Evolutionary conservation across 2,113 vertebrate species (phyloP).

Genomic region (Pampusana beccarii): DNA sequence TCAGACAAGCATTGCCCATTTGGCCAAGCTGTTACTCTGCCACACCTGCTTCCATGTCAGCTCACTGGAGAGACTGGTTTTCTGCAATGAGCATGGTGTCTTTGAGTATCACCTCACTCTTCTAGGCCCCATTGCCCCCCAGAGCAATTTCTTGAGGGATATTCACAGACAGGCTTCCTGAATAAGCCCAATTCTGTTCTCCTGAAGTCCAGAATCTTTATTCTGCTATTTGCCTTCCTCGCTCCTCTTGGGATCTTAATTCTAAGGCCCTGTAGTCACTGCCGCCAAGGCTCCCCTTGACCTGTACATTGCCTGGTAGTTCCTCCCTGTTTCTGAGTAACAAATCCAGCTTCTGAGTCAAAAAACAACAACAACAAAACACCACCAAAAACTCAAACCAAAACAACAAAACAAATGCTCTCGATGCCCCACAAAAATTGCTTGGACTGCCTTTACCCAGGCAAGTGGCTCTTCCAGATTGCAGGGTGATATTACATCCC

Average conservation of each 20-base stretch:
- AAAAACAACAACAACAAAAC: not conserved
- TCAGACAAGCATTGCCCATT: not conserved
- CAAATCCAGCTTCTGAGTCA: not conserved
- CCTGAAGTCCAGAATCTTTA: not conserved
- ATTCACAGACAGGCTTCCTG: not conserved
- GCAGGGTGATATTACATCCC: not conserved
- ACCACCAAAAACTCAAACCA: too few species aligned
- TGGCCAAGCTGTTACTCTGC: not conserved
- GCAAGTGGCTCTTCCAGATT: not conserved
- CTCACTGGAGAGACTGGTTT: not conserved
- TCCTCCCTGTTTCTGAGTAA: not conserved
- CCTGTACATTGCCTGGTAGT: not conserved
- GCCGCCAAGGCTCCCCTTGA: not conserved
- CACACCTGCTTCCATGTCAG: not conserved
- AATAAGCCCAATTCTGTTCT: not conserved
- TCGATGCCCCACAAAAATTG: not conserved
- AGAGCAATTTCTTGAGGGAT: not conserved
- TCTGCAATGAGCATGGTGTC: not conserved
- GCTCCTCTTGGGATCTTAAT: not conserved
- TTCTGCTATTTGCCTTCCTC: not conserved
- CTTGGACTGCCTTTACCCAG: not conserved
- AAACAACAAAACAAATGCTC: not conserved
- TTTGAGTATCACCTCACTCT: not conserved
- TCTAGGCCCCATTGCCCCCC: fast-evolving
- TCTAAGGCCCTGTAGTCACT: not conserved